Base-by-base conservation (phyloP, 2,797 vertebrate genomes). In the Paramormyrops hopkinsi region DNA sequence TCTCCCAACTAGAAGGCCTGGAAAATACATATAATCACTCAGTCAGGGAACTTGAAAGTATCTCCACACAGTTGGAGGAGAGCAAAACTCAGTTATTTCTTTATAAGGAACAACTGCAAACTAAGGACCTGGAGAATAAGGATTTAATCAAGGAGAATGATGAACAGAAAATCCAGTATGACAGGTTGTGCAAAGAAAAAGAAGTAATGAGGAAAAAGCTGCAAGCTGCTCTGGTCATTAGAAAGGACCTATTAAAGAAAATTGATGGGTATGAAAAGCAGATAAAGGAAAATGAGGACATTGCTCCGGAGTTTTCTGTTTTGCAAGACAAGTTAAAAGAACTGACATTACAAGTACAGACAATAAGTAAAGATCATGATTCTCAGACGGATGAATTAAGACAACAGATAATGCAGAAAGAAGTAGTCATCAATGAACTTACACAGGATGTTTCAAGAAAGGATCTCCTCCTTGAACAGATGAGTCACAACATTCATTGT, bases 131-230 rank as follows among this genome's bases (percentile, higher is more conserved):
- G 14, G 93, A 93, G 53, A 92, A 93, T 69, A 91, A 94, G 53
- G 91, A 93, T 84, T 92, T 97, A 84, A 5, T 92, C 19, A 94
- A 91, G 54, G 94, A 95, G 86, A 96, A 94, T 0, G 93, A 94
- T 1, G 91, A 95, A 46, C 88, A 96, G 5, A 94, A 94, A 92
- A 19, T 84, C 0, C 94, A 96, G 41, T 87, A 96, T 1, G 90
- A 92, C 29, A 95, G 94, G 88, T 73, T 95, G 9, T 91, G 91
- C 0, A 97, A 97, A 93, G 97, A 98, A 88, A 97, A 96, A 92
- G 97, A 98, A 1, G 94, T 92, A 0, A 50, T 95, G 22, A 98
- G 96, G 93, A 97, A 96, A 93, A 98, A 98, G 89, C 96, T 98
- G 73, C 97, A 98, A 88, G 97, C 97, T 1, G 96, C 96, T 0